Evolutionary conservation across 1,140 invertebrate species (phyloP), one percentile per base, ranked within the genome.

Genomic region (Rhagoletis pomonella): DNA sequence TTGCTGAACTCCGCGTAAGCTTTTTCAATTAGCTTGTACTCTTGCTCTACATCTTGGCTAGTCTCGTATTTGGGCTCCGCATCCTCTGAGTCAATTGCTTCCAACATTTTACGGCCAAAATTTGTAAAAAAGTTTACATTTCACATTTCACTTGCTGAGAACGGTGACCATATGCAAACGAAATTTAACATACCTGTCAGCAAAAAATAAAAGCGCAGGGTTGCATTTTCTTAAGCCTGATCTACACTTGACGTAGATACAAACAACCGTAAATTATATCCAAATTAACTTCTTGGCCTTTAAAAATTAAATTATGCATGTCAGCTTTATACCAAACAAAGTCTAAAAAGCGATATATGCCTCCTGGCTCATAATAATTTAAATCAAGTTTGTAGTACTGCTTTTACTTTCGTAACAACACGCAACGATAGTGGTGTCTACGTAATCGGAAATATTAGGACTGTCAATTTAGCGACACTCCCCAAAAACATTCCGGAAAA

Each of bases 11-110:
- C 44, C 17, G 29, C 86, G 19, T 87, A 67, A 44, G 62, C 86
- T 29, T 55, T 64, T 87, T 59, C 47, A 50, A 65, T 62, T 42
- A 87, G 47, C 39, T 87, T 67, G 59, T 55, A 62, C 62, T 85
- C 59, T 42, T 81, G 73, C 9, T 81, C 73, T 7, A 81, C 73
- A 50, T 55, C 73, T 0, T 42, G 4, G 10, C n/a, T 58, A 1
- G 7, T n/a, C 12, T 81, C 73, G 29, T 81, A 87, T 67, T 87
- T 67, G 9, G 19, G 50, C 17, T 85, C 84, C 14, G 44, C 5
- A 55, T 81, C 47, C 2, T 55, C 59, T 19, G 55, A 4, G 42
- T 9, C 9, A 60, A 10, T 62, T 44, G 29, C 42, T 59, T 85
- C 59, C 84, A 62, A 29, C 81, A 73, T 73, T 73, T 73, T 73